Base-by-base conservation (phyloP, 2,888 invertebrate species). In the Tanaodytes sp. region DNA sequence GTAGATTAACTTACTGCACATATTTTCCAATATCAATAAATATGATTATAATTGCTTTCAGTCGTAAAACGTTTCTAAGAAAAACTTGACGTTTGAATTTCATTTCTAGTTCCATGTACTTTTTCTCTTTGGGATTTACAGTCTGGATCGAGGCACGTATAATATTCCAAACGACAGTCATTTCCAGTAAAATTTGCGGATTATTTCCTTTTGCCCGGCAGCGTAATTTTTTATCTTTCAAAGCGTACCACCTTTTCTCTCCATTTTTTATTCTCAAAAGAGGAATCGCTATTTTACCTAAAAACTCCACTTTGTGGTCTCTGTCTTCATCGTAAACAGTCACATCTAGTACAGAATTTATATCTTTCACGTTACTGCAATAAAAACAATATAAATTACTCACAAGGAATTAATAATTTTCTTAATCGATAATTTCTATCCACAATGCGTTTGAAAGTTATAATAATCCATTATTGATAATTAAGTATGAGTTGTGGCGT, bases 251-350 rank as follows among this genome's bases (percentile, higher is more conserved):
- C 72, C 94, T 88, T 82, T 95, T 95, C 81, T 96, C 96, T 0
- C 96, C 94, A 80, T 94, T 96, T 73, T 91, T 89, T 75, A 98
- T 92, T 78, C 90, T 89, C 57, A 98, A 86, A 48, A 98, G 85
- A 0, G 98, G 98, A 75, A 98, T 91, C 2, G 92, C 91, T 8
- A 98, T 87, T 85, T 95, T 96, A 0, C 99, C 99, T 11, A 99
- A 87, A 84, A 99, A 99, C 85, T 99, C 98, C 9, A 96, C 97
- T 85, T 98, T 98, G 84, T 98, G 97, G 83, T 97, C 97, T 67
- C 97, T 90, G 84, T 99, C 98, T 86, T 99, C 98, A 81, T 99
- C 98, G 84, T 92, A 98, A 0, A 99, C 96, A 0, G 98, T 98
- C 51, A 99, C 88, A 81, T 99, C 98, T 73, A 99, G 86, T 46